Evolutionary conservation across 2,797 vertebrate genomes (phyloP).

Genomic region (Labeo calbasu): DNA sequence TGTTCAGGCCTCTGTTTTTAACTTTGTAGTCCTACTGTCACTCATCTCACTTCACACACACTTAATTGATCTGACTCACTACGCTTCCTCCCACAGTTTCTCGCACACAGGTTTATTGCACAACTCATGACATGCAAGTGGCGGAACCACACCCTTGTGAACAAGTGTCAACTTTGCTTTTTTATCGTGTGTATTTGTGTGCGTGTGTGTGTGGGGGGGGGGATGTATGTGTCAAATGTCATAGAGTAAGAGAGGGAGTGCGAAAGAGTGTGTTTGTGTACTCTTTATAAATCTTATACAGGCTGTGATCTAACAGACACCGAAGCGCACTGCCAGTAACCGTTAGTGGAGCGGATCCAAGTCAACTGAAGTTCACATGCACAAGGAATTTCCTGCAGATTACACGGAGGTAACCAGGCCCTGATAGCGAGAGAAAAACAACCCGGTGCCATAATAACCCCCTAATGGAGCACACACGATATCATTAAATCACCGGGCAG

Average conservation of each 20-base stretch:
- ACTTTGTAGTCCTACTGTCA: constrained; percentile 39
- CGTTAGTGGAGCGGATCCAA: constrained; percentile 67
- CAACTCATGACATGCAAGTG: constrained; percentile 55
- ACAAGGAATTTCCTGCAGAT: constrained; percentile 81
- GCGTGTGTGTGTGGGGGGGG: neutral
- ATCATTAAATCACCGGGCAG: constrained; percentile 48
- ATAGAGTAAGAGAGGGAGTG: constrained; percentile 15
- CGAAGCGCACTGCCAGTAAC: constrained; percentile 69
- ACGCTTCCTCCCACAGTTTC: constrained; percentile 49
- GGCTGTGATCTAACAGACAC: constrained; percentile 51
- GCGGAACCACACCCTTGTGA: constrained; percentile 49
- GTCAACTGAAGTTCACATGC: constrained; percentile 70
- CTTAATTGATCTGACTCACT: constrained; percentile 49
- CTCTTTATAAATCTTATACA: constrained; percentile 42
- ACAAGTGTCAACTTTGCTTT: constrained; percentile 52
- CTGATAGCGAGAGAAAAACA: constrained; percentile 71
- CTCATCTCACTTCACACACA: constrained; percentile 11
- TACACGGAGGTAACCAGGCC: constrained; percentile 70
- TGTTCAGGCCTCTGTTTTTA: constrained; percentile 45
- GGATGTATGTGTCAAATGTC: neutral
- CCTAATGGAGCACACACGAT: constrained; percentile 63
- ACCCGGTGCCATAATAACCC: constrained; percentile 63
- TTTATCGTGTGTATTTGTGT: constrained; percentile 14
- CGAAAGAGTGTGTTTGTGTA: constrained; percentile 14
- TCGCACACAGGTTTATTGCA: constrained; percentile 46